Percentiles rank a stretch among this genome's conserved stretches.
Evolutionary conservation across 2,888 invertebrate genomes (phyloP).

Genomic region (Hydriomena furcata): DNA sequence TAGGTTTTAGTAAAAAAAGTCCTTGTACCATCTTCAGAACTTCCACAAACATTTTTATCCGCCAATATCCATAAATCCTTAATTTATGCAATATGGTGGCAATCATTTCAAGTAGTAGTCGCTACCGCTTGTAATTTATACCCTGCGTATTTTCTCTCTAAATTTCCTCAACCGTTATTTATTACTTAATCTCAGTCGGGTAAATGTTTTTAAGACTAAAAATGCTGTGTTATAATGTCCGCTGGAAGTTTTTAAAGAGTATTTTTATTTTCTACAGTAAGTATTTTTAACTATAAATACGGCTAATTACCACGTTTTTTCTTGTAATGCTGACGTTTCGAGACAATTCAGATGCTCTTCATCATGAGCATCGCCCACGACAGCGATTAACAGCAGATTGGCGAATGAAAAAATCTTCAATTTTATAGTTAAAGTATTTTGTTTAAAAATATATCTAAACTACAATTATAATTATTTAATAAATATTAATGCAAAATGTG

Average conservation of each 20-base stretch:
- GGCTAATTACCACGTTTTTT: too few relatives aligned
- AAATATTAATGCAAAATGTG: too few relatives aligned
- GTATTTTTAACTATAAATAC: too few relatives aligned
- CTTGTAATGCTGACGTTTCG: too few relatives aligned
- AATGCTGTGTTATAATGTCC: conserved; percentile 44
- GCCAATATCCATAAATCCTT: conserved; percentile 18
- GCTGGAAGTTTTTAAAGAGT: conserved; percentile 25
- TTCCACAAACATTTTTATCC: conserved; percentile 16
- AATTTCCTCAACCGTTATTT: conserved; percentile 77
- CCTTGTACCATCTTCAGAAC: background rate
- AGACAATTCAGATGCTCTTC: too few relatives aligned
- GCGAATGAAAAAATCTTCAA: too few relatives aligned
- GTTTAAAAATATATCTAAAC: too few relatives aligned
- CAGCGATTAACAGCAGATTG: too few relatives aligned
- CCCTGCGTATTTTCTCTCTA: conserved; percentile 67
- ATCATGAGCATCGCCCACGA: too few relatives aligned
- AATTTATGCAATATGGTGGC: conserved; percentile 26
- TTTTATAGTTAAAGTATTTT: too few relatives aligned
- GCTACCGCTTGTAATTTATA: conserved; percentile 50
- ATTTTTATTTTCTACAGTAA: conserved; percentile 31
- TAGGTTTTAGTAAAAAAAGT: background rate
- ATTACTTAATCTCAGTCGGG: conserved; percentile 77
- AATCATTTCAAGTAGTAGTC: conserved; percentile 30
- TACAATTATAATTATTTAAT: too few relatives aligned
- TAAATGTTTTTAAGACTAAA: conserved; percentile 74